phyloP scores from a whole-genome alignment of 1,140 invertebrate genomes.

The Manduca sexta region DNA sequence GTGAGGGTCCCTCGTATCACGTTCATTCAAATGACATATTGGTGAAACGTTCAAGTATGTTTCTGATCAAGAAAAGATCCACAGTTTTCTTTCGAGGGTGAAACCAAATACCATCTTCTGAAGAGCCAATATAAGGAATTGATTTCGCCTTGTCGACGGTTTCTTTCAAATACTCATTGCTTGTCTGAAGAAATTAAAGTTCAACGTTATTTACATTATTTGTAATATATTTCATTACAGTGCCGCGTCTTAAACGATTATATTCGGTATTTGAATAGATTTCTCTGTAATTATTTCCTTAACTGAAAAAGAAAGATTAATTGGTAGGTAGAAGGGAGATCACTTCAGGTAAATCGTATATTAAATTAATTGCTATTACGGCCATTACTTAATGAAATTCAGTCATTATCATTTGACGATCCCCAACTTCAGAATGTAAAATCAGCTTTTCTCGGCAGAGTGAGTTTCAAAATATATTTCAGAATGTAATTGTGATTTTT shows the following conservation, averaged over 20 bases:
- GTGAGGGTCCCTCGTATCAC: conserved; percentile 53
- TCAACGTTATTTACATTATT: too few species aligned
- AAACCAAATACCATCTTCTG: conserved; percentile 45
- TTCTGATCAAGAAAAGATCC: conserved; percentile 47
- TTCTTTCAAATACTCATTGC: conserved; percentile 11
- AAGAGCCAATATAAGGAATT: conserved; percentile 44
- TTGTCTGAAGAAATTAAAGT: too few species aligned
- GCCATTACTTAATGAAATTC: conserved; percentile 2
- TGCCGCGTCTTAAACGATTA: too few species aligned
- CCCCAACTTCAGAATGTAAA: not conserved
- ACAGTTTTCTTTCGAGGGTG: conserved; percentile 46
- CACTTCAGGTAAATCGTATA: conserved; percentile 3
- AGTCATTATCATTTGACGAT: conserved; percentile 1
- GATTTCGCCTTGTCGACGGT: conserved; percentile 29
- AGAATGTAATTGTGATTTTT: too few species aligned
- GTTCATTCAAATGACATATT: conserved; percentile 66
- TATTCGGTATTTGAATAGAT: too few species aligned
- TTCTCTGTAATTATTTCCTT: not conserved
- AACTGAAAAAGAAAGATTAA: not conserved
- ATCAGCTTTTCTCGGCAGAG: conserved; percentile 1
- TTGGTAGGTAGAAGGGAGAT: not conserved
- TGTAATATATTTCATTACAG: too few species aligned
- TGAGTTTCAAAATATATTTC: too few species aligned
- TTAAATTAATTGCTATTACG: conserved; percentile 3
- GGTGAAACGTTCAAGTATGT: conserved; percentile 55